Percentiles rank a stretch among this genome's conserved stretches.
phyloP scores from a whole-genome alignment of 2,113 vertebrate species.

The Astur gentilis region DNA sequence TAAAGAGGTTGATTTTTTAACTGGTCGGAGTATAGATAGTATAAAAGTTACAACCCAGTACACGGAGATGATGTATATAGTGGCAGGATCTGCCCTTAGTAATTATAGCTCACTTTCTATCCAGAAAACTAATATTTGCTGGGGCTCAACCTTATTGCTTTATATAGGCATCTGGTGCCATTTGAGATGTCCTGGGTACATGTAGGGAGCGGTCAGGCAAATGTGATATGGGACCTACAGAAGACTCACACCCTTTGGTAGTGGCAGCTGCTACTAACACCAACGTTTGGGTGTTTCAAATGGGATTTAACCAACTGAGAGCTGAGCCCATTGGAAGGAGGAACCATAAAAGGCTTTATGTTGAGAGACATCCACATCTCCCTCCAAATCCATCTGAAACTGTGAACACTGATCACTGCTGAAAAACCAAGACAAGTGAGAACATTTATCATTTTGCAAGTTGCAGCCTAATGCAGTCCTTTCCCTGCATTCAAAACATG shows the following conservation, averaged over 20 bases:
- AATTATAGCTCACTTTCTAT: background rate
- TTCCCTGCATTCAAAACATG: background rate
- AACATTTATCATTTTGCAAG: background rate
- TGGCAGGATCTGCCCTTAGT: background rate
- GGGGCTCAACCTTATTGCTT: background rate
- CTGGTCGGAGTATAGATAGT: background rate
- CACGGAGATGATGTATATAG: background rate
- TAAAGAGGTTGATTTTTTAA: background rate
- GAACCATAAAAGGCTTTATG: background rate
- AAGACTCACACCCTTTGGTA: background rate
- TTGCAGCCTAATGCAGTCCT: background rate
- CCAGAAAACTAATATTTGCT: background rate
- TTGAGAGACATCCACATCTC: background rate
- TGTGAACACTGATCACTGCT: background rate
- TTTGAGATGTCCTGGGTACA: background rate
- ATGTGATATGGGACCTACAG: background rate
- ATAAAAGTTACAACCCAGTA: background rate
- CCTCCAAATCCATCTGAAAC: background rate
- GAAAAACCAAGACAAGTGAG: background rate
- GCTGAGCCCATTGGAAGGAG: background rate
- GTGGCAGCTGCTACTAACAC: background rate
- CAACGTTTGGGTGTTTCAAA: background rate
- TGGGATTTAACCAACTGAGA: background rate
- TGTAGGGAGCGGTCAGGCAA: background rate
- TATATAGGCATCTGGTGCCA: background rate